phyloP scores from a whole-genome alignment of 1,140 invertebrate species.

The Drosophila trapezifrons region DNA sequence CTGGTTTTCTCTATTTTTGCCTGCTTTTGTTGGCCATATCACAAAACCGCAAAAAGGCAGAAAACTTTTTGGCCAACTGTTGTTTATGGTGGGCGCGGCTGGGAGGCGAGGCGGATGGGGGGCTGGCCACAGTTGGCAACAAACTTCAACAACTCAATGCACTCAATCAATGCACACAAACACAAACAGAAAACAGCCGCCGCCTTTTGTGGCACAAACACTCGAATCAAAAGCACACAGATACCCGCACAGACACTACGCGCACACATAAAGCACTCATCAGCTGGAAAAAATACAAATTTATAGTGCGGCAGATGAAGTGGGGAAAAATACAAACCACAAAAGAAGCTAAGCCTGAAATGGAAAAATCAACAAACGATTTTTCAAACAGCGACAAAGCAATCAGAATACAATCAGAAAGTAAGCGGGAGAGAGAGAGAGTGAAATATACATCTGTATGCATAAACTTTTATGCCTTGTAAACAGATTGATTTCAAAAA shows the following conservation, averaged over 20 bases:
- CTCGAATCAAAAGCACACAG: slow-evolving; percentile 66
- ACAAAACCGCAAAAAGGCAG: slow-evolving; percentile 74
- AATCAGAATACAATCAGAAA: slow-evolving; percentile 42
- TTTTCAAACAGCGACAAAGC: slow-evolving; percentile 57
- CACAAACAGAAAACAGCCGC: slow-evolving; percentile 41
- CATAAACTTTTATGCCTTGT: slow-evolving; percentile 61
- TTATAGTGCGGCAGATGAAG: slow-evolving; percentile 69
- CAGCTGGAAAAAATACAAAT: slow-evolving; percentile 48
- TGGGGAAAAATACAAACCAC: slow-evolving; percentile 22
- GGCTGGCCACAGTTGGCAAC: slow-evolving; percentile 38
- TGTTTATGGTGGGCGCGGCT: slow-evolving; percentile 32
- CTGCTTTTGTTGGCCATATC: slow-evolving; percentile 60
- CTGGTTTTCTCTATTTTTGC: slow-evolving; percentile 30
- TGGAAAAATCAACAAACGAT: slow-evolving; percentile 76
- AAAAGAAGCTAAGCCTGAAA: slow-evolving; percentile 44
- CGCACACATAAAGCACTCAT: slow-evolving; percentile 57
- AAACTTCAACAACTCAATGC: slow-evolving; percentile 81
- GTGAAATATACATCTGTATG: slow-evolving; percentile 40
- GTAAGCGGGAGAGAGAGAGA: slow-evolving; percentile 21
- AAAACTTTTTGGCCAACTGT: slow-evolving; percentile 64
- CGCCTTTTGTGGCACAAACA: slow-evolving; percentile 75
- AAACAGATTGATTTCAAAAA: slow-evolving; percentile 82
- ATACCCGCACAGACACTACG: slow-evolving; percentile 54
- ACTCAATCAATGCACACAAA: slow-evolving; percentile 79
- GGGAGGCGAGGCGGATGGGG: neutral